Evolutionary conservation across 2,888 invertebrate genomes (phyloP).

Genomic region (Cosmia trapezina): DNA sequence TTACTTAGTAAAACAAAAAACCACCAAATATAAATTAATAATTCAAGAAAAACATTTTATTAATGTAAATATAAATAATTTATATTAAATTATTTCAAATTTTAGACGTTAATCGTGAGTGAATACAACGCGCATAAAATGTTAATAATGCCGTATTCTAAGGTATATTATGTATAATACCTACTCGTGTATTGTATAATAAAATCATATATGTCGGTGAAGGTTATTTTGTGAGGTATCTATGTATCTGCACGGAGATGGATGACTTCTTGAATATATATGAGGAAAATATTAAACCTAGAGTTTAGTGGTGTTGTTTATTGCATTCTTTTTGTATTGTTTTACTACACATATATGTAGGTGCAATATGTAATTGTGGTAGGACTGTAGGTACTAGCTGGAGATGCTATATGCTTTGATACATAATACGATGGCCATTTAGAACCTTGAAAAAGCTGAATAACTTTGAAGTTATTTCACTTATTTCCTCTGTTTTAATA

Average conservation of each 20-base stretch:
- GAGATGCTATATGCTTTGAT: background rate
- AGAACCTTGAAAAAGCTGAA: background rate
- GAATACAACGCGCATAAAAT: slow-evolving; percentile 49
- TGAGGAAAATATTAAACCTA: slow-evolving; percentile 64
- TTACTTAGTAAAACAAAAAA: slow-evolving; percentile 23
- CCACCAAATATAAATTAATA: slow-evolving; percentile 22
- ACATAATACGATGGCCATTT: background rate
- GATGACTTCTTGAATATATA: slow-evolving; percentile 66
- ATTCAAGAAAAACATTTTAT: slow-evolving; percentile 8
- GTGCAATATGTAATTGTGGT: slow-evolving; percentile 4
- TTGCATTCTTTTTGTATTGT: slow-evolving; percentile 29
- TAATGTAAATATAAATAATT: slow-evolving; percentile 22
- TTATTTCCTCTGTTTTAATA: background rate
- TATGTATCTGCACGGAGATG: slow-evolving; percentile 64
- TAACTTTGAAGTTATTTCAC: background rate
- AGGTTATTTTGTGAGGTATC: slow-evolving; percentile 64
- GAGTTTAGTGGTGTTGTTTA: slow-evolving; percentile 35
- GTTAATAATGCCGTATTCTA: slow-evolving; percentile 46
- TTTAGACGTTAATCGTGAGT: slow-evolving; percentile 50
- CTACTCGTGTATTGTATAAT: slow-evolving; percentile 29
- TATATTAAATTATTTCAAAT: slow-evolving; percentile 35
- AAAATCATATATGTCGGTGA: slow-evolving; percentile 66
- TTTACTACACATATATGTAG: background rate
- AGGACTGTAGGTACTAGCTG: background rate
- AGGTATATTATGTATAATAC: no score